Base-by-base conservation (phyloP, 2,113 vertebrate genomes). In the Epinephelus moara region DNA sequence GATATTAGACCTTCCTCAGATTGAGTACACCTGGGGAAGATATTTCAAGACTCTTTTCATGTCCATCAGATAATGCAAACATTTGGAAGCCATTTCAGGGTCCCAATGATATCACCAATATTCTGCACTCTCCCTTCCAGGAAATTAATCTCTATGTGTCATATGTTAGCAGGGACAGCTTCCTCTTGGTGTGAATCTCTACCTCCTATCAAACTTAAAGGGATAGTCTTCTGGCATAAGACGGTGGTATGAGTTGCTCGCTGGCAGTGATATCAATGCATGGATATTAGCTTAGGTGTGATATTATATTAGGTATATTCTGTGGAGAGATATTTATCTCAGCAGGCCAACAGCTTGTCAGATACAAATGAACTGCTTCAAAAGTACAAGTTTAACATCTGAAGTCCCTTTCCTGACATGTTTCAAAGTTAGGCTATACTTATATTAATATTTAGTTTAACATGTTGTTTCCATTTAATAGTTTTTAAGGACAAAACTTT, bases 21-120 rank as follows among this genome's bases (percentile, higher is more conserved):
- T 47, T 63, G 14, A 85, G 78, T 18, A 82, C 70, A 86, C 64
- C 70, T 71, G 37, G 56, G 52, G n/a, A 56, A 70, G 81, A 84
- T 82, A 78, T 83, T 68, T 71, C 33, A 81, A 67, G 59, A 59
- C 50, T 81, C 60, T 57, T 81, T 70, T 75, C 69, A 60, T 73
- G 68, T 80, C 52, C 47, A 82, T 86, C 59, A 81, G 77, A 81
- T 84, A 76, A 67, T 77, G 52, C 66, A 84, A 86, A 84, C 66
- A 85, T 73, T 78, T 88, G 61, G 60, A 75, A 85, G 68, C 37
- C 74, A 79, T 88, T 88, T 79, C 47, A 57, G 57, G 40, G 11
- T 74, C 78, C 47, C 14, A 1, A 62, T 70, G 62, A 82, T 80
- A 84, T 73, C 62, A 19, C 62, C 68, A 62, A 63, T 55, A 73